phyloP scores from a whole-genome alignment of 2,113 vertebrate species.

The Arizona elegans region DNA sequence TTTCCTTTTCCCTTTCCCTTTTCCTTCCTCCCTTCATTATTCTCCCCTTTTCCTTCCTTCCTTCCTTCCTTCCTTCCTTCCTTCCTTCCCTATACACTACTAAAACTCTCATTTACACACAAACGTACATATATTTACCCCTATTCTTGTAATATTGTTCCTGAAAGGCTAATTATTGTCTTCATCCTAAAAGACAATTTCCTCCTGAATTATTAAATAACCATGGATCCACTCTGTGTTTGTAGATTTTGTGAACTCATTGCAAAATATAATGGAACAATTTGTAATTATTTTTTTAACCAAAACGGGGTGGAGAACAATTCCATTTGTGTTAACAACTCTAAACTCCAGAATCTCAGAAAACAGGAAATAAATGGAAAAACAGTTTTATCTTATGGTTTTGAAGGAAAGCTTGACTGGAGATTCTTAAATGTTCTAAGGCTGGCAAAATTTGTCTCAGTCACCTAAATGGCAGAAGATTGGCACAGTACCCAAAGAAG shows the following conservation, averaged over 20 bases:
- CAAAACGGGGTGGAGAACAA: neutral
- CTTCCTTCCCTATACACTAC: too few relatives aligned
- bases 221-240: neutral
- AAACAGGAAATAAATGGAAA: neutral
- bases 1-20: too few relatives aligned
- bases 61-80: neutral
- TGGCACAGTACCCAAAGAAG: neutral
- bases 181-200: neutral
- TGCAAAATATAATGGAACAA: neutral
- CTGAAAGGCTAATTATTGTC: neutral
- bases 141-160: too few relatives aligned
- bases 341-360: neutral
- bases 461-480: neutral
- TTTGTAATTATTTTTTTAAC: neutral
- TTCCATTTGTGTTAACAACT: neutral
- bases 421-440: neutral
- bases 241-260: neutral
- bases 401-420: neutral
- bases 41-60: too few relatives aligned
- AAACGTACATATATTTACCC: too few relatives aligned
- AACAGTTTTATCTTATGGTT: neutral
- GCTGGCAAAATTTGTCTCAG: neutral
- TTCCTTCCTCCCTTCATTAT: too few relatives aligned
- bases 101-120: too few relatives aligned
- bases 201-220: neutral